phyloP scores from a whole-genome alignment of 1,140 invertebrate species.

The Dendrolimus kikuchii region DNA sequence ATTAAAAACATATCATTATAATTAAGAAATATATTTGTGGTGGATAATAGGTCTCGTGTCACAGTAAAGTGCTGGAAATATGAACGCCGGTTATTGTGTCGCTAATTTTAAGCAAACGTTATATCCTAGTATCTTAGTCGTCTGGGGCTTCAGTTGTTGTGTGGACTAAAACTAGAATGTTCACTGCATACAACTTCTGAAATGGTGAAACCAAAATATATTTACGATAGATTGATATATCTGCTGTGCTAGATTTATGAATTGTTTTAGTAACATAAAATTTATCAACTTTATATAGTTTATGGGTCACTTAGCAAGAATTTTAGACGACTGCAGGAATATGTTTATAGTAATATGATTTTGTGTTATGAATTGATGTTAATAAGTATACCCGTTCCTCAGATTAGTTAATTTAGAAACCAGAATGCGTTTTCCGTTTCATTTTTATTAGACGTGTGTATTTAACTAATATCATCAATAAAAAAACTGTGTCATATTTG shows the following conservation, averaged over 20 bases:
- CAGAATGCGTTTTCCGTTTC: too few relatives aligned
- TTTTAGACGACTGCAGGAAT: too few relatives aligned
- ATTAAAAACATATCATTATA: conserved; percentile 31
- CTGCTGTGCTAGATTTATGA: conserved; percentile 3
- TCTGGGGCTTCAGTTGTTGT: conserved; percentile 14
- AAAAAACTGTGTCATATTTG: too few relatives aligned
- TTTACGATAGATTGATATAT: conserved; percentile 11
- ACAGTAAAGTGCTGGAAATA: conserved; percentile 34
- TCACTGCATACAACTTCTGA: conserved; percentile 15
- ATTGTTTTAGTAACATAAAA: too few relatives aligned
- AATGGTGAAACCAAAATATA: conserved; percentile 14
- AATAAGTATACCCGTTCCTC: too few relatives aligned
- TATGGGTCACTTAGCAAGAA: too few relatives aligned
- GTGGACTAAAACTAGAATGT: conserved; percentile 19
- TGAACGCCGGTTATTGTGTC: conserved; percentile 27
- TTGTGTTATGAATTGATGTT: too few relatives aligned
- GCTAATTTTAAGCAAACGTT: conserved; percentile 32
- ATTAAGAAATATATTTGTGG: conserved; percentile 19
- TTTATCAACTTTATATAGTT: too few relatives aligned
- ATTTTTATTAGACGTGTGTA: too few relatives aligned
- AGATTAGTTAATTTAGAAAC: too few relatives aligned
- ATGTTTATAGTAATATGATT: too few relatives aligned
- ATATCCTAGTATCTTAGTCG: conserved; percentile 25
- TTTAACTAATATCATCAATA: too few relatives aligned
- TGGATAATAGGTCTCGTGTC: conserved; percentile 15